Conservation (phyloP, 2,113 vertebrate genomes). For the Nesogale talazaci region DNA sequence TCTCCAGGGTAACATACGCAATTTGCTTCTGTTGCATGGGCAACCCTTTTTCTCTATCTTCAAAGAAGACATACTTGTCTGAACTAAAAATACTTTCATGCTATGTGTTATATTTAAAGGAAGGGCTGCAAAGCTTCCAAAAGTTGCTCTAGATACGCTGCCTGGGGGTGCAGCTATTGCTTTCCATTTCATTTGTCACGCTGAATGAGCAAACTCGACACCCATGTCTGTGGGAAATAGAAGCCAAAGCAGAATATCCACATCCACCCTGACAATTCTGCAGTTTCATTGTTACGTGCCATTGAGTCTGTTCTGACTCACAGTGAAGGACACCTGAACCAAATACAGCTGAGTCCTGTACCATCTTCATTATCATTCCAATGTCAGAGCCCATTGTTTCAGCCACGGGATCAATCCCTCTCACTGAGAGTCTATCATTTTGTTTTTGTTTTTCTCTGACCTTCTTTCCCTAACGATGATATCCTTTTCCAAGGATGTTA, state of each 20-base stretch:
- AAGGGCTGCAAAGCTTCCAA: not conserved
- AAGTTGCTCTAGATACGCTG: not conserved
- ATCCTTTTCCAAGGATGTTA: no score
- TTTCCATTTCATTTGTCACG: not conserved
- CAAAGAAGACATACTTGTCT: not conserved
- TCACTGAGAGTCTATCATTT: no score
- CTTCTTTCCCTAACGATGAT: no score
- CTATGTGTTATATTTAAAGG: not conserved
- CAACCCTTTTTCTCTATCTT: not conserved
- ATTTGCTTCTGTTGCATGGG: not conserved
- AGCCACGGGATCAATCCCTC: no score
- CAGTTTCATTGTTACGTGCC: no score
- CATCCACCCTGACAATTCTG: not conserved
- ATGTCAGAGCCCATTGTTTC: no score
- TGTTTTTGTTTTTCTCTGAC: no score
- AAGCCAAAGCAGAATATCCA: not conserved
- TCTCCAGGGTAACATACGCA: not conserved
- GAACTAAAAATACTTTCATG: no score
- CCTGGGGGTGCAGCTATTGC: not conserved
- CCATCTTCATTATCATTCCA: no score
- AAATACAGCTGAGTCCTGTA: no score
- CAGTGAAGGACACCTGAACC: no score
- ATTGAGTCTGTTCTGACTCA: no score
- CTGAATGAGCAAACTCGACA: not conserved
- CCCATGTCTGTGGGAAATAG: not conserved